Evolutionary conservation across 2,797 vertebrate genomes (phyloP), one percentile per base, ranked within the genome.

Genomic region (Monodelphis domestica): DNA sequence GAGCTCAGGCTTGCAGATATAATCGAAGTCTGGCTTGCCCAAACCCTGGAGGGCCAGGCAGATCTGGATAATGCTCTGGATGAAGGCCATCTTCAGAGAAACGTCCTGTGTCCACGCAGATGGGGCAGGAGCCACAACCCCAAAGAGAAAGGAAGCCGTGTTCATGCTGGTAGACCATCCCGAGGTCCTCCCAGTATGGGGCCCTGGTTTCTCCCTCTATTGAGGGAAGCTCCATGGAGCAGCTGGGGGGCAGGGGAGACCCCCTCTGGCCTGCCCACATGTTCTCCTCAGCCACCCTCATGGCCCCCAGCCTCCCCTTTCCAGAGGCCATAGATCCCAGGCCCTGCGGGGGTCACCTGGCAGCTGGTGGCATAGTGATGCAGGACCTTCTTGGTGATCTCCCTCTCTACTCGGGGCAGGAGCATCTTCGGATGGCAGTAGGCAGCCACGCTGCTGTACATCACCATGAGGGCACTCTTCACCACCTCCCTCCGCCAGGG

Each of bases 281-380:
- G n/a, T 52, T 54, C n/a, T 29, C 53, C 0, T 17, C 70, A 7
- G 24, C 0, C 56, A 0, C 29, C 56, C 38, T 51, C 63, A 15
- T 5, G 2, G 59, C 26, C 33, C 15, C 38, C 33, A 15, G 63
- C 30, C 30, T 10, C 11, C 3, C 28, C 17, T 0, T 1, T 28
- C 21, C 17, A 1, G 2, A 1, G 2, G 4, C 0, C 0, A 88
- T 0, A 0, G 56, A 38, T 14, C 1, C 0, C 38, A 0, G 52
- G 87, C 12, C 0, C 0, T 50, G 63, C 0, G n/a, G 0, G 53
- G 38, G 5, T 15, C 70, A 96, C 96, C 97, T 97, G 97, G 92
- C 97, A 96, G 94, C 97, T 97, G 95, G 96, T 97, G 90, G 89
- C 93, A 45, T 96, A 97, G 94, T 97, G 97, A 89, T 97, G 97